phyloP scores from a whole-genome alignment of 2,888 invertebrate genomes.

The Cephus sareptanus region DNA sequence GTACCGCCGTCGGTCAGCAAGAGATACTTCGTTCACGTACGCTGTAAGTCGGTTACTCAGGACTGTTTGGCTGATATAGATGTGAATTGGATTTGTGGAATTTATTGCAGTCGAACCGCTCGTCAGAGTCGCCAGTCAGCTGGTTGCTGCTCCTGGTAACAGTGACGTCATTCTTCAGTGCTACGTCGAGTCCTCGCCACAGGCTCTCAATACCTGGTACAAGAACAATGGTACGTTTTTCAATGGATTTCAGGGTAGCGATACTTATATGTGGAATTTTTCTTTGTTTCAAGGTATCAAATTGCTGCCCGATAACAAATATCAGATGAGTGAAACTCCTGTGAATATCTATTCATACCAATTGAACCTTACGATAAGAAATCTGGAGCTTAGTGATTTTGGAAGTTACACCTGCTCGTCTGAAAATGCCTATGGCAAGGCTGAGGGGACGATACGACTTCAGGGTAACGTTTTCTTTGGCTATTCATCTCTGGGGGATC shows the following conservation, averaged over 20 bases:
- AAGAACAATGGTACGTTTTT: constrained; percentile 75
- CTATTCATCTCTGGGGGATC: neutral
- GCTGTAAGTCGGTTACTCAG: constrained; percentile 49
- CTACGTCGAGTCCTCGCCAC: constrained; percentile 86
- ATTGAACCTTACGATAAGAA: constrained; percentile 83
- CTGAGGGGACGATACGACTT: constrained; percentile 80
- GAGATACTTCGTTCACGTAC: constrained; percentile 81
- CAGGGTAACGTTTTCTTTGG: constrained; percentile 71
- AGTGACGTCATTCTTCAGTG: constrained; percentile 84
- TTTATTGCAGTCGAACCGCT: constrained; percentile 79
- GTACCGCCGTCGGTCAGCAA: constrained; percentile 83
- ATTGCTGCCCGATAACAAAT: constrained; percentile 78
- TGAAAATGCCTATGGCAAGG: constrained; percentile 83
- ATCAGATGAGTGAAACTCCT: constrained; percentile 76
- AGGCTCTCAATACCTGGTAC: constrained; percentile 87
- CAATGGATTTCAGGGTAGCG: neutral
- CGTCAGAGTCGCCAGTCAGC: constrained; percentile 84
- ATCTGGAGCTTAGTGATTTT: constrained; percentile 78
- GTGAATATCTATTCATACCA: constrained; percentile 81
- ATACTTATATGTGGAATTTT: neutral
- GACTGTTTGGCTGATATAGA: neutral
- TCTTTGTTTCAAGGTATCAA: constrained; percentile 72
- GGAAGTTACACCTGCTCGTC: constrained; percentile 84
- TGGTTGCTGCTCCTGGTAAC: constrained; percentile 83
- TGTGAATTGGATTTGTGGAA: neutral